phyloP scores from a whole-genome alignment of 1,140 invertebrate species.

The Diplogasteroides magnus region DNA sequence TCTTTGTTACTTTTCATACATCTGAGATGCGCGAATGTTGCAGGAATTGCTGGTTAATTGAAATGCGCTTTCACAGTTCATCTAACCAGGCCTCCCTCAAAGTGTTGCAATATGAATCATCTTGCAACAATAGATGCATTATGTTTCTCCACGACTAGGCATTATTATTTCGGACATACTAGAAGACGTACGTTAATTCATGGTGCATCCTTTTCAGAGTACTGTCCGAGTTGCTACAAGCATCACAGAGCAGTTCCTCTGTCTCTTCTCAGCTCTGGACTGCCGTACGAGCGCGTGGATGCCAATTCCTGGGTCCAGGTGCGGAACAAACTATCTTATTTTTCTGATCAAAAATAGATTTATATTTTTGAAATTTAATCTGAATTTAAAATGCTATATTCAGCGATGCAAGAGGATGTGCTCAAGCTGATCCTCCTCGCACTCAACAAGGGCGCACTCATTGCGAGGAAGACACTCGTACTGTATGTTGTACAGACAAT shows the following conservation, averaged over 20 bases:
- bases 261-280: slow-evolving; percentile 90
- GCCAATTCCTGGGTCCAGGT: slow-evolving; percentile 95
- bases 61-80: no score
- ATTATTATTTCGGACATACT: no score
- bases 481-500: slow-evolving; percentile 96
- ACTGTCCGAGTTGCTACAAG: slow-evolving; percentile 74
- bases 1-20: no score
- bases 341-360: neutral
- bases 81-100: no score
- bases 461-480: slow-evolving; percentile 92
- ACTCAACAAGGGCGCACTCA: slow-evolving; percentile 87
- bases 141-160: no score
- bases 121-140: no score
- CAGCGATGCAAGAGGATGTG: slow-evolving; percentile 96
- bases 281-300: slow-evolving; percentile 87
- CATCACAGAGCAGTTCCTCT: slow-evolving; percentile 87
- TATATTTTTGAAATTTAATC: slow-evolving; percentile 11
- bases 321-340: slow-evolving; percentile 22
- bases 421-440: slow-evolving; percentile 85
- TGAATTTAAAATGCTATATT: slow-evolving; percentile 26
- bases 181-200: no score
- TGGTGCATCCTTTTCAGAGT: neutral
- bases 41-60: no score
- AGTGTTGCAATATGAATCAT: no score
- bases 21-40: no score